A percentile compares a stretch with the other conserved stretches of the same genome.
Evolutionary conservation across 2,113 vertebrate genomes (phyloP).

Genomic region (Neotoma lepida): DNA sequence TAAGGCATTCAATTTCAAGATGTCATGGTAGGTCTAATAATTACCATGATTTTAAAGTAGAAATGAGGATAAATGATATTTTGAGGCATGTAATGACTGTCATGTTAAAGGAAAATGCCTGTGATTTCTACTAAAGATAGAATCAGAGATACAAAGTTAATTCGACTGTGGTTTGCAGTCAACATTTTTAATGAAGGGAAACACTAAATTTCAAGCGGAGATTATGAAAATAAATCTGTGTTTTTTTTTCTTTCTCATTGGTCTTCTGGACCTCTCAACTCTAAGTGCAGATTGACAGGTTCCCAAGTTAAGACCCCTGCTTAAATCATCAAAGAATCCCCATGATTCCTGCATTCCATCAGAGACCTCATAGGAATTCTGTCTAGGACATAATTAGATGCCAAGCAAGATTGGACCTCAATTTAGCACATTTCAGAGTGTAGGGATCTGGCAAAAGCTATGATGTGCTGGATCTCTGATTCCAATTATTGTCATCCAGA

Average conservation of each 20-base stretch:
- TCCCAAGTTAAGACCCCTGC: neutral
- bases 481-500: neutral
- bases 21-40: conserved; percentile 35
- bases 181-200: conserved; percentile 34
- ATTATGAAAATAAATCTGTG: conserved; percentile 59
- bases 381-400: conserved; percentile 12
- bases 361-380: conserved; percentile 13
- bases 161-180: neutral
- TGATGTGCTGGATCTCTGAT: neutral
- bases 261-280: neutral
- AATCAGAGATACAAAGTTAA: conserved; percentile 39
- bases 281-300: neutral
- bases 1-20: conserved; percentile 51
- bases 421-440: conserved; percentile 33
- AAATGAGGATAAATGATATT: conserved; percentile 43
- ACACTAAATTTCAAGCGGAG: conserved; percentile 24
- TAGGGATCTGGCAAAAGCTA: neutral
- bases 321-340: conserved; percentile 34
- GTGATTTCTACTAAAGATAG: conserved; percentile 45
- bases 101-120: conserved; percentile 47
- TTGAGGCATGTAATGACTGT: conserved; percentile 49
- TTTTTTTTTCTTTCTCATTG: conserved; percentile 1
- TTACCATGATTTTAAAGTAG: conserved; percentile 41
- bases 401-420: neutral
- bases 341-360: neutral